Evolutionary conservation across 64 coral and sea anemone species (phyloP).

Genomic region (Actinia equina): DNA sequence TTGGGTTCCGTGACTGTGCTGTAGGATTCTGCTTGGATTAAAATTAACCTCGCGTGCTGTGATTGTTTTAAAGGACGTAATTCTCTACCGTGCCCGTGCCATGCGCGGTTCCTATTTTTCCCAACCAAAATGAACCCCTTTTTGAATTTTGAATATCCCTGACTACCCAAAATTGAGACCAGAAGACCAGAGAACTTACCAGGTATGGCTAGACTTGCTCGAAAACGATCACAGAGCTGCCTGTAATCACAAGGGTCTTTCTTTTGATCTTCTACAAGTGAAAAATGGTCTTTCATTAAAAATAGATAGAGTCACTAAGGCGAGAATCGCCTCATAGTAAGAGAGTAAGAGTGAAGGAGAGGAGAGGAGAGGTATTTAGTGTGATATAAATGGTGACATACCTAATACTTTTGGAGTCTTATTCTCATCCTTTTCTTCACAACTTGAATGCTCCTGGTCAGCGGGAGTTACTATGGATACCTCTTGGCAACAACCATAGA

Average conservation of each 20-base stretch:
- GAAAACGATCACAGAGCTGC: constrained; percentile 76
- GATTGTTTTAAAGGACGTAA: not conserved
- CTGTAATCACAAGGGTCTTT: constrained; percentile 85
- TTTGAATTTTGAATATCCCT: not conserved
- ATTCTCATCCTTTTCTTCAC: constrained; percentile 55
- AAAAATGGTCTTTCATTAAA: not conserved
- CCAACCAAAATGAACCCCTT: too few species aligned
- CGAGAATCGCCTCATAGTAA: too few species aligned
- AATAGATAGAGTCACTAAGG: not conserved
- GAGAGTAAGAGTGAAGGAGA: too few species aligned
- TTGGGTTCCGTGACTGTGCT: too few species aligned
- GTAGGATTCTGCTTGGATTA: too few species aligned
- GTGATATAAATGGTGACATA: not conserved
- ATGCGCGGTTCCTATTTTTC: not conserved
- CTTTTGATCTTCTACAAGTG: constrained; percentile 60
- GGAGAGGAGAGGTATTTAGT: not conserved
- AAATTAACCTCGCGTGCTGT: too few species aligned
- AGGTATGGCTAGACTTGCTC: constrained; percentile 77
- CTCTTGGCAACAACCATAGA: constrained; percentile 88
- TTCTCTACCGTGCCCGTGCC: too few species aligned
- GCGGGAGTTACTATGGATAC: constrained; percentile 78
- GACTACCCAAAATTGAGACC: not conserved
- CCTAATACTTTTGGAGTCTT: constrained; percentile 56
- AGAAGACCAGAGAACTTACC: constrained; percentile 20
- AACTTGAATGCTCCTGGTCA: constrained; percentile 32